These are phyloP conservation scores for Paralichthys olivaceus DNA, from an alignment of 2,113 vertebrate genomes.

Conservation along the genomic window DNA sequence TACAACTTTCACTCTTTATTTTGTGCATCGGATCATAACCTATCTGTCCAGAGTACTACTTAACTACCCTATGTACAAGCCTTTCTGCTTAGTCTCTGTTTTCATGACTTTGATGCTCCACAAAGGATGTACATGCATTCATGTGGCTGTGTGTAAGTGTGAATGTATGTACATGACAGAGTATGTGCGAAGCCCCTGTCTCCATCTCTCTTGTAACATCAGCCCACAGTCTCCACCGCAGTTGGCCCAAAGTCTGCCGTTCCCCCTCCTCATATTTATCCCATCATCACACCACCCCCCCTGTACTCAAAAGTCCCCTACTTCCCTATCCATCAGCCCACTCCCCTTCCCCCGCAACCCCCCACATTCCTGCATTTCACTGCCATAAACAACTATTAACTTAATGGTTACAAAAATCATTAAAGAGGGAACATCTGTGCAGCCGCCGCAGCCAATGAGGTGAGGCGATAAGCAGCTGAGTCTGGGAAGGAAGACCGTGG, in stretches of 20 bases:
- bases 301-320: slow-evolving; percentile 29
- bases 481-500: slow-evolving; percentile 34
- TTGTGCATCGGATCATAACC: accelerated
- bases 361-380: slow-evolving; percentile 84
- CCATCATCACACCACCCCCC: slow-evolving; percentile 16
- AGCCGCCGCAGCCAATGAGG: slow-evolving; percentile 68
- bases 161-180: slow-evolving; percentile 46
- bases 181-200: slow-evolving; percentile 61
- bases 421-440: slow-evolving; percentile 84
- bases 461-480: slow-evolving; percentile 29
- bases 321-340: slow-evolving; percentile 45
- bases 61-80: not conserved
- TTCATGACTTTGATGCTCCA: slow-evolving; percentile 23
- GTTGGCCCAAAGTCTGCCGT: slow-evolving; percentile 57
- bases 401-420: slow-evolving; percentile 85
- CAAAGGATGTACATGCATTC: slow-evolving; percentile 25
- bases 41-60: not conserved
- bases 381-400: slow-evolving; percentile 87
- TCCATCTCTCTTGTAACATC: slow-evolving; percentile 58
- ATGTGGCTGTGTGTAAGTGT: slow-evolving; percentile 43
- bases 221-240: slow-evolving; percentile 73
- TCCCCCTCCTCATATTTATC: slow-evolving; percentile 48
- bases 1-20: not conserved
- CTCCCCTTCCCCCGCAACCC: slow-evolving; percentile 39
- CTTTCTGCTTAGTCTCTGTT: slow-evolving; percentile 11